Evolutionary conservation across 2,888 invertebrate genomes (phyloP), one percentile per base, ranked within the genome.

Genomic region (Anticlea derivata): DNA sequence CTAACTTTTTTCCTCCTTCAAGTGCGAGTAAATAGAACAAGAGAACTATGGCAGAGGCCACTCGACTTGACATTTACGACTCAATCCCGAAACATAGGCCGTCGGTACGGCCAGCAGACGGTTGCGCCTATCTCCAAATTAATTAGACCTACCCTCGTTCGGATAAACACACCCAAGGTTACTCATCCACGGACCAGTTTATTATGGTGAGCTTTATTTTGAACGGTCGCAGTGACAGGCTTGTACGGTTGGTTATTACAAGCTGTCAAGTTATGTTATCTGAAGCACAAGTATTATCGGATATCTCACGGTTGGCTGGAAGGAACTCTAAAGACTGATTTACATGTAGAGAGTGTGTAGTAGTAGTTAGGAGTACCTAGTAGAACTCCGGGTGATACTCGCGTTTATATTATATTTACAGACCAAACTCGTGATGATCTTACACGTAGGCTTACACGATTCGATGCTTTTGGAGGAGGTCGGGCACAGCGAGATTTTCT

Each of bases 11-110:
- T 46, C 46, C 46, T 77, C 75, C 76, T 73, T 72, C 76, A 68
- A 78, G 71, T 75, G 70, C 68, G 67, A 73, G 79, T 82, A 86
- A 84, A 86, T 84, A 83, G 83, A 78, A 72, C 78, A 76, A 66
- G 70, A 78, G 75, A 84, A 78, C 78, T 78, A 86, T 81, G 74
- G 81, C 76, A 65, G 71, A 75, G 80, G 71, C 77, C 78, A 83
- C 83, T 84, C 77, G 80, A 83, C 68, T 75, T 80, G 90, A 89
- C 88, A 71, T 90, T 90, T 90, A 90, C 87, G 88, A 87, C 88
- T 88, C 87, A 86, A 90, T 90, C 83, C 80, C 75, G 75, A 86
- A 82, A 78, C 86, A 77, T 73, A 78, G 77, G 78, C 77, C 80
- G 51, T 12, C 26, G 33, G 43, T 26, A 50, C 75, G 72, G 67